Base-by-base conservation (phyloP, 1,140 invertebrate species). In the Coelopa frigida region DNA sequence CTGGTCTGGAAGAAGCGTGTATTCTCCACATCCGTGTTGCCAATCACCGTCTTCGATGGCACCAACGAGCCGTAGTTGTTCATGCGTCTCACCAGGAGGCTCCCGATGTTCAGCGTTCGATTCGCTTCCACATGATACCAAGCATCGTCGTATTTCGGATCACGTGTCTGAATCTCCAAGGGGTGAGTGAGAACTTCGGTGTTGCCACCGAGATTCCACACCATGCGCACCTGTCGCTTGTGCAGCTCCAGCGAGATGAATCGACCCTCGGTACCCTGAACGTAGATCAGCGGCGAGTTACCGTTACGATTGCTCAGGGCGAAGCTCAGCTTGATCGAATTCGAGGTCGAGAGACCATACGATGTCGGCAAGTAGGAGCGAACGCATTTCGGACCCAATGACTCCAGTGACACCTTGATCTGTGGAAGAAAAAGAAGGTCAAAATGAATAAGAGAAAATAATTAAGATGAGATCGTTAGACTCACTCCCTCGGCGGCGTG, bases 211-310 rank as follows among this genome's bases (percentile, higher is more conserved):
- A 84, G 73, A 63, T 87, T 82, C 87, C 87, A 91, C 1, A 81
- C 57, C 40, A 88, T 82, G 47, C 79, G 73, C 11, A 90, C 81
- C 43, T 79, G 81, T 21, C 85, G 75, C 49, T 89, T 77, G 1
- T 84, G 73, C 70, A 93, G 78, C 67, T 92, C 87, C 20, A 94
- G 58, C 1, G 83, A 78, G 17, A 94, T 75, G 51, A 85, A 92
- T 52, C 93, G 87, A 0, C 75, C 70, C 15, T 74, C 56, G 15
- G 54, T 52, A 3, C 73, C 74, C 41, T 73, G 58, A 31, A 77
- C 59, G 61, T 71, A 75, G 7, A 68, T 50, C 15, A 77, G 42
- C 0, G 59, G 67, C 3, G 75, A 69, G 29, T 62, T 71, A 21
- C 58, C 61, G 12, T 64, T 64, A 17, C 65, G 55, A 21, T 52